Evolutionary conservation across 2,113 vertebrate genomes (phyloP).

Genomic region (Eptesicus fuscus): DNA sequence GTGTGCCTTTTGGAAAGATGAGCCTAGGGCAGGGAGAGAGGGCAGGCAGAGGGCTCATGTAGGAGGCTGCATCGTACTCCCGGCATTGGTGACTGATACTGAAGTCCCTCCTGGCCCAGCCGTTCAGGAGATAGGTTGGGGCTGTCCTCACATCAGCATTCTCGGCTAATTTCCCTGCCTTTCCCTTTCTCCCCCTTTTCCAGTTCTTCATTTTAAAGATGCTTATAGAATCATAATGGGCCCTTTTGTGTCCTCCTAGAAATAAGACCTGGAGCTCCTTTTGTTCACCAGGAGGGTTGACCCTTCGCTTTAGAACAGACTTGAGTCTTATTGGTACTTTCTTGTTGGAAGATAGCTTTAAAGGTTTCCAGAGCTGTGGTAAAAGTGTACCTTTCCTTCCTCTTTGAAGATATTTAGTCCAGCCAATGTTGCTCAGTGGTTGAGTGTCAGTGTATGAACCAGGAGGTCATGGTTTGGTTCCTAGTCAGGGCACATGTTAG

Average conservation of each 20-base stretch:
- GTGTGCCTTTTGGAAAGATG: background rate
- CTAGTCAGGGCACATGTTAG: too few relatives aligned
- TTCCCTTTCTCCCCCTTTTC: background rate
- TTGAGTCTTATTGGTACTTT: background rate
- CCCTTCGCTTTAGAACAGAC: background rate
- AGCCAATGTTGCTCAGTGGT: too few relatives aligned
- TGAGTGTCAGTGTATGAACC: too few relatives aligned
- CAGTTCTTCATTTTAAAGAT: background rate
- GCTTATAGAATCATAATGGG: background rate
- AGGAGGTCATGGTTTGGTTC: too few relatives aligned
- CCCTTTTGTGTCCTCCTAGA: background rate
- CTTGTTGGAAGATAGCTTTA: background rate
- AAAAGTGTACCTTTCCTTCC: background rate
- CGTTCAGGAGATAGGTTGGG: background rate
- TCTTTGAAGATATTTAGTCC: background rate
- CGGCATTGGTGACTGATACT: too few relatives aligned
- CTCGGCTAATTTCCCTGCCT: background rate
- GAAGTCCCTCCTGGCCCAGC: background rate
- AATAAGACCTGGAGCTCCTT: background rate
- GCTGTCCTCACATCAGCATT: background rate
- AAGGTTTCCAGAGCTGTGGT: background rate
- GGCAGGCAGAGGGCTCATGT: background rate
- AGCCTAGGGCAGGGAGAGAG: too few relatives aligned
- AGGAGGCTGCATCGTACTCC: background rate
- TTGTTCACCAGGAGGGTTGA: background rate